These are phyloP conservation scores for Pagrus major DNA, from an alignment of 2,113 vertebrate species.

Conservation along the genomic window DNA sequence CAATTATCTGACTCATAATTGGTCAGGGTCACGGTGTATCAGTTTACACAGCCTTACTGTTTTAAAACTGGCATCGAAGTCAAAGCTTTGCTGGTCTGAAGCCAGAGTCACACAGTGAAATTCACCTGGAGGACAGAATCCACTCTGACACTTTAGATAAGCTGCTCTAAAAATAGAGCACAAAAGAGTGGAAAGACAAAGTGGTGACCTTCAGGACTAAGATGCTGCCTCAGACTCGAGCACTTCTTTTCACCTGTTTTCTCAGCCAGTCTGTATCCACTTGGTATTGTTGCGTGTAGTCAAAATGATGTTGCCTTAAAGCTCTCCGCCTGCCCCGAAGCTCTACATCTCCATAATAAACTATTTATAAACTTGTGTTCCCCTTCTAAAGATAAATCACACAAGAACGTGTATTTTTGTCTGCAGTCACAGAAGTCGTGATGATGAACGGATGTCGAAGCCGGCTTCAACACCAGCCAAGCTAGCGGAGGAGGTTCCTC, in stretches of 20 bases:
- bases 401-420: slow-evolving; percentile 42
- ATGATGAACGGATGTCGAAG: slow-evolving; percentile 92
- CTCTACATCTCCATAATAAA: slow-evolving; percentile 41
- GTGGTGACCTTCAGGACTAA: slow-evolving; percentile 78
- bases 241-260: slow-evolving; percentile 41
- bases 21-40: neutral
- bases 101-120: slow-evolving; percentile 53
- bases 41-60: slow-evolving; percentile 14
- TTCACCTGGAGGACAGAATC: slow-evolving; percentile 72
- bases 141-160: slow-evolving; percentile 73
- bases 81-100: slow-evolving; percentile 30
- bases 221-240: slow-evolving; percentile 39
- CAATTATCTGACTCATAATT: neutral
- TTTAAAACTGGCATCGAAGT: slow-evolving; percentile 44
- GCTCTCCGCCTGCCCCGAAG: slow-evolving; percentile 26
- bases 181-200: slow-evolving; percentile 69
- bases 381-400: slow-evolving; percentile 28
- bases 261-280: slow-evolving; percentile 19
- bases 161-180: slow-evolving; percentile 80
- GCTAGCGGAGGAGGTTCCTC: slow-evolving; percentile 85
- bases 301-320: slow-evolving; percentile 20
- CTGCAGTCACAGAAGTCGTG: slow-evolving; percentile 92
- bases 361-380: slow-evolving; percentile 49
- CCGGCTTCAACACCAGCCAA: slow-evolving; percentile 90
- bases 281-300: neutral